These are phyloP conservation scores for Gandaritis pyraliata DNA, from an alignment of 2,888 invertebrate species.

Conservation along the genomic window DNA sequence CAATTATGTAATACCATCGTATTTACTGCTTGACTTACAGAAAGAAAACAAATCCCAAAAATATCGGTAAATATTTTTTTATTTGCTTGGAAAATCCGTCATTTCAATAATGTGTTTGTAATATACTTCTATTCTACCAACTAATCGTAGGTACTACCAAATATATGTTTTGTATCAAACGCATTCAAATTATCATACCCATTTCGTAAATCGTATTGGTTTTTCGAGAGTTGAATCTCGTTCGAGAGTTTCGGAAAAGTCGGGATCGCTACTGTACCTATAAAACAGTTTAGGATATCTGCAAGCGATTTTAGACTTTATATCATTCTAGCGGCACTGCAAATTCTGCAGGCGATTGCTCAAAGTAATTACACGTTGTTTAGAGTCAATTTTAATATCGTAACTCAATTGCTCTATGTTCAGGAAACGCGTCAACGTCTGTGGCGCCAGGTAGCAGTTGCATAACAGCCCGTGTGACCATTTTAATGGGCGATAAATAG, in stretches of 20 bases:
- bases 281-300: background rate
- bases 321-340: background rate
- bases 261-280: too few relatives aligned
- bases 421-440: slow-evolving; percentile 63
- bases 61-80: too few relatives aligned
- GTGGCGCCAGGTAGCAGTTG: slow-evolving; percentile 54
- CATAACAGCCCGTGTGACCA: slow-evolving; percentile 53
- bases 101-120: too few relatives aligned
- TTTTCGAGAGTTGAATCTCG: too few relatives aligned
- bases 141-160: too few relatives aligned
- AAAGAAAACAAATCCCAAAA: background rate
- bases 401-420: slow-evolving; percentile 66
- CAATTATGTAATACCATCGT: slow-evolving; percentile 49
- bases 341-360: slow-evolving; percentile 11
- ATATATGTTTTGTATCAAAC: too few relatives aligned
- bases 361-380: slow-evolving; percentile 57
- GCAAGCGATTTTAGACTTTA: slow-evolving; percentile 4
- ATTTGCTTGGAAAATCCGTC: too few relatives aligned
- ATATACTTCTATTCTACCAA: too few relatives aligned
- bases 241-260: too few relatives aligned
- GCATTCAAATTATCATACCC: too few relatives aligned
- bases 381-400: slow-evolving; percentile 59
- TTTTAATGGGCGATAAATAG: slow-evolving; percentile 45
- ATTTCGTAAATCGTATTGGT: too few relatives aligned
- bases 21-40: background rate